Percentiles rank a stretch among this genome's conserved stretches.
These are phyloP conservation scores for Saccostrea glomerata DNA, from an alignment of 1,140 invertebrate species.

Conservation along the genomic window DNA sequence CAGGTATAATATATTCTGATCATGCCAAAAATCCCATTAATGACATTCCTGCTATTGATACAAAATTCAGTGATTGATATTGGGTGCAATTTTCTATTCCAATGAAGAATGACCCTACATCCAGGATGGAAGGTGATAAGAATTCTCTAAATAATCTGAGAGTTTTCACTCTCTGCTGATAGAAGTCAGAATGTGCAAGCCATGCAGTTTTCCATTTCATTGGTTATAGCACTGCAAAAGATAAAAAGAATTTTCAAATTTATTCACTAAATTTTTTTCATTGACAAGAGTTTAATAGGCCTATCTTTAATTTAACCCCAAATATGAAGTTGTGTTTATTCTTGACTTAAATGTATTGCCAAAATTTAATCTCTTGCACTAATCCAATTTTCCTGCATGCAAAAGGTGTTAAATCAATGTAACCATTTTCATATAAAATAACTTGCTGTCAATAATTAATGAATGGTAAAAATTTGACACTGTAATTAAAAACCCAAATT, in stretches of 20 bases:
- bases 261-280: too few relatives aligned
- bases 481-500: not conserved
- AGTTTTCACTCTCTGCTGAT: not conserved
- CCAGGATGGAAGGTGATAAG: not conserved
- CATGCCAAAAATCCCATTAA: not conserved
- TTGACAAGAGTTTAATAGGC: too few relatives aligned
- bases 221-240: not conserved
- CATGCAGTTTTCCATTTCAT: constrained; percentile 1
- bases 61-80: constrained; percentile 24
- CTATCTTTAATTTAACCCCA: not conserved
- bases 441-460: not conserved
- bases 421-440: not conserved
- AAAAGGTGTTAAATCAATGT: not conserved
- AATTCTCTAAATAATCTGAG: not conserved
- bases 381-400: not conserved
- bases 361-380: not conserved
- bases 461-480: not conserved
- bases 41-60: not conserved
- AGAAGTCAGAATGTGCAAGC: not conserved
- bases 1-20: not conserved
- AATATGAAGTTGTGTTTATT: not conserved
- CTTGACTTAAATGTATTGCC: not conserved
- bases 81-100: not conserved
- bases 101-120: constrained; percentile 1
- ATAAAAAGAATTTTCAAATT: not conserved